Base-by-base conservation (phyloP, 1,140 invertebrate genomes). In the Papilio glaucus region DNA sequence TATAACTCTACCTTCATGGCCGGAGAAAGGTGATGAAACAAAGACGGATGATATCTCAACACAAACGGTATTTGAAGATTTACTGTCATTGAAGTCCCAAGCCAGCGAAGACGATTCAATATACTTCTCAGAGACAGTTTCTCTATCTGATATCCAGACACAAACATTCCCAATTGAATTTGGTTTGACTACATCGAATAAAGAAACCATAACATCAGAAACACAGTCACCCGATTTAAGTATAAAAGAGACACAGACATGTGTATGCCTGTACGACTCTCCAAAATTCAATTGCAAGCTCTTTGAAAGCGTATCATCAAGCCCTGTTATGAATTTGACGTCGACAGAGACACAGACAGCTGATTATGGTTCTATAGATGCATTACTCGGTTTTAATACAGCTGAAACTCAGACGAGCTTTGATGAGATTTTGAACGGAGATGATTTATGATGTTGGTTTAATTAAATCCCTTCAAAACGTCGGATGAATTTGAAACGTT, bases 171-270 rank as follows among this genome's bases (percentile, higher is more conserved):
- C 89, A 0, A 9, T 86, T 10, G 89, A 92, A 26, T 91, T 91
- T 60, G 88, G 85, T 10, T 73, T 92, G 26, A 85, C 79, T 53
- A 76, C 80, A 0, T 89, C 82, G 0, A 82, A 90, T 26, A 92
- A 92, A 68, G 82, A 87, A 24, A 92, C 88, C 0, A 63, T 85
- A 0, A 88, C 83, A 0, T 84, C 80, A 0, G 81, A 87, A 71
- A 90, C 85, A 1, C 85, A 88, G 12, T 88, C 85, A 0, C 86
- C 85, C 0, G 87, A 91, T 78, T 73, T 89, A 6, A 88, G 84
- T 73, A 86, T 91, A 0, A 92, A 91, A 41, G 89, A 90, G 18
- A 91, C 90, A 0, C 90, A 93, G 37, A 92, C 90, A 0, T 93
- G 90, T 62, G 42, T 81, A 1, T 92, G 89, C 71, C 67, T 85